These are phyloP conservation scores for Neodiprion lecontei DNA, from an alignment of 1,140 invertebrate species.

Conservation along the genomic window DNA sequence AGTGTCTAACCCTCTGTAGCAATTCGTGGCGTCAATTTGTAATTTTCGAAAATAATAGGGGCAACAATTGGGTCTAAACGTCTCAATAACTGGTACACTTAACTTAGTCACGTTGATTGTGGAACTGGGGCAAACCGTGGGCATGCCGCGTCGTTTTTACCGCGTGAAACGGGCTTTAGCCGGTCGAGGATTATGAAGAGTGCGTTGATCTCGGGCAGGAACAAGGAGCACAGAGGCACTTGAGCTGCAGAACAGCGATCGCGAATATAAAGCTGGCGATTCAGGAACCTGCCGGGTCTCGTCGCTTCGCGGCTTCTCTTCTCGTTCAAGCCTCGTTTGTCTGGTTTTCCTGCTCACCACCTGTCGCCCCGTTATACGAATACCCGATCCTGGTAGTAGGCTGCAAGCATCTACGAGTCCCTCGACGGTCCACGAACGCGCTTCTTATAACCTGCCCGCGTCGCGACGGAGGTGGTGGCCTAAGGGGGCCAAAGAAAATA, in stretches of 20 bases:
- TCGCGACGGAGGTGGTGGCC: no score
- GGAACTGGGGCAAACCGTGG: no score
- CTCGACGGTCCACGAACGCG: no score
- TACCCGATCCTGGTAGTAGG: conserved; percentile 18
- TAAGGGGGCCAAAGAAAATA: no score
- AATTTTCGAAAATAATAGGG: no score
- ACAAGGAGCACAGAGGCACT: not conserved
- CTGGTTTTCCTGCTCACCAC: conserved; percentile 29
- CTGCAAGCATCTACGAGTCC: no score
- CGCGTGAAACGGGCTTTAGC: conserved; percentile 3
- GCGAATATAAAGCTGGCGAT: not conserved
- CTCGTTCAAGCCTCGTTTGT: not conserved
- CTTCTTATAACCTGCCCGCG: no score
- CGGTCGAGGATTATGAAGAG: not conserved
- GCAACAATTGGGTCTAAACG: no score
- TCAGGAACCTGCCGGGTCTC: not conserved
- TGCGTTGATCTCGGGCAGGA: not conserved
- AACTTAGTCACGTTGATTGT: no score
- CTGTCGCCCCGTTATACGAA: conserved; percentile 45
- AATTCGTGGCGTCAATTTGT: no score
- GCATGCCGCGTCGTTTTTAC: not conserved
- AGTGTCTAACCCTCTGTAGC: no score
- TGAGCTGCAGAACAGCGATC: not conserved
- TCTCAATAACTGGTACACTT: no score
- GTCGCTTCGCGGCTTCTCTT: not conserved